A percentile compares a stretch with the other conserved stretches of the same genome.
Conservation (phyloP, 1,140 invertebrate genomes). For the Drosophila ogumai region DNA sequence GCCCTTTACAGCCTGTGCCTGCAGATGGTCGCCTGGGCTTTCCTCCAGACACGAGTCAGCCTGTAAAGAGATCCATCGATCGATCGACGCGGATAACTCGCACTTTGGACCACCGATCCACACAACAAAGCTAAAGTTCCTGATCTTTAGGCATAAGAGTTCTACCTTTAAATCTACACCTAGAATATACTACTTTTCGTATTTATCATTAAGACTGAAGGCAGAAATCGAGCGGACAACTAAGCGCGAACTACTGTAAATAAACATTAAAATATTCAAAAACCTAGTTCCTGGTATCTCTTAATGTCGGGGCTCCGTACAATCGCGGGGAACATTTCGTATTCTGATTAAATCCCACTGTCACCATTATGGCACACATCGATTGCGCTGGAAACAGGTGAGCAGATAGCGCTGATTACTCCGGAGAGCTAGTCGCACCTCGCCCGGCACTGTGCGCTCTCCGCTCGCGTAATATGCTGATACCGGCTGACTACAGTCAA, state of each 20-base stretch:
- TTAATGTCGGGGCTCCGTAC: background rate
- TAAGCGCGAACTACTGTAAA: conserved; percentile 41
- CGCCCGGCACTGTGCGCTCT: background rate
- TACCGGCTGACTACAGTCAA: conserved; percentile 51
- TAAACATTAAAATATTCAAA: conserved; percentile 66
- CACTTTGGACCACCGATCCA: conserved; percentile 38
- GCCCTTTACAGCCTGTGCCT: conserved; percentile 62
- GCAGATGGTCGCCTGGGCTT: conserved; percentile 40
- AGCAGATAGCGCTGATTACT: conserved; percentile 22
- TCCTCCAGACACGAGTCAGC: conserved; percentile 28
- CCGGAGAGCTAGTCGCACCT: conserved; percentile 17
- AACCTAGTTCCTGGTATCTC: background rate
- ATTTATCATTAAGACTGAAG: conserved; percentile 75
- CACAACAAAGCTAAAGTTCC: conserved; percentile 71
- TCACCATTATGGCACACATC: conserved; percentile 27
- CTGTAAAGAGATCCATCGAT: conserved; percentile 25
- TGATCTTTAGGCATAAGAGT: conserved; percentile 63
- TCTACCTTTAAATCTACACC: conserved; percentile 8
- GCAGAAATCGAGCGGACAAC: conserved; percentile 16
- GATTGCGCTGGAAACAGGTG: conserved; percentile 28
- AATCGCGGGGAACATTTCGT: conserved; percentile 1
- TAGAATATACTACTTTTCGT: conserved; percentile 15
- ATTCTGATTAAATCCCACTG: conserved; percentile 16
- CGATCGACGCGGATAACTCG: background rate
- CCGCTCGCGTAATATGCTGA: conserved; percentile 11